Evolutionary conservation across 2,888 invertebrate species (phyloP), one percentile per base, ranked within the genome.

Genomic region (Monopis laevigella): DNA sequence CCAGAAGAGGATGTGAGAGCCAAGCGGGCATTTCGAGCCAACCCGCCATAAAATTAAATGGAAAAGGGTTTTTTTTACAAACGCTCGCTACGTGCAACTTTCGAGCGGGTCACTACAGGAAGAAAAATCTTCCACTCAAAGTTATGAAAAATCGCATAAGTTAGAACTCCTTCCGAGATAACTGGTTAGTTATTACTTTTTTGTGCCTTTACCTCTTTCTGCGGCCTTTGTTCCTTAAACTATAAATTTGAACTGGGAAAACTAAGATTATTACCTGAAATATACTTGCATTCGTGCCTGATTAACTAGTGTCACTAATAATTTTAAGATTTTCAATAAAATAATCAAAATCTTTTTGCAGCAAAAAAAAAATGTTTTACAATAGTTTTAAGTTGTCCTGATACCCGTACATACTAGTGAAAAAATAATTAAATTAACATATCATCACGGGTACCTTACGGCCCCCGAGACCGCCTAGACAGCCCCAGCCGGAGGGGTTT

Each of bases 11-110:
- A 49, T 46, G 43, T 54, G 53, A 50, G 58, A 60, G 64, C 57
- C 29, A 29, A 26, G 38, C 58, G 61, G 58, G 59, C 57, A 46
- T 62, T 63, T 64, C 56, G 55, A 55, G 52, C 63, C 62, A 56
- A 62, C 62, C 58, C 55, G 57, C 65, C 60, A 64, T 71, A 66
- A 72, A 71, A 71, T 70, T 68, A 68, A 72, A 72, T 52, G 54
- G 52, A 50, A 52, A 51, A 50, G 50, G 47, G 45, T 45, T 45
- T 42, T 42, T 43, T 58, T 58, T 56, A 60, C 60, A 59, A 63
- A 61, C 59, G 60, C 48, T 48, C 46, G 45, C 34, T 58, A 62
- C 64, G 65, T 63, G 59, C 54, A 53, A 51, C 45, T 58, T 53
- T 55, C 47, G 47, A 57, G 52, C 55, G 52, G 54, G 52, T 55